Evolutionary conservation across 2,888 invertebrate genomes (phyloP), one percentile per base, ranked within the genome.

Genomic region (Hemistola chrysoprasaria): DNA sequence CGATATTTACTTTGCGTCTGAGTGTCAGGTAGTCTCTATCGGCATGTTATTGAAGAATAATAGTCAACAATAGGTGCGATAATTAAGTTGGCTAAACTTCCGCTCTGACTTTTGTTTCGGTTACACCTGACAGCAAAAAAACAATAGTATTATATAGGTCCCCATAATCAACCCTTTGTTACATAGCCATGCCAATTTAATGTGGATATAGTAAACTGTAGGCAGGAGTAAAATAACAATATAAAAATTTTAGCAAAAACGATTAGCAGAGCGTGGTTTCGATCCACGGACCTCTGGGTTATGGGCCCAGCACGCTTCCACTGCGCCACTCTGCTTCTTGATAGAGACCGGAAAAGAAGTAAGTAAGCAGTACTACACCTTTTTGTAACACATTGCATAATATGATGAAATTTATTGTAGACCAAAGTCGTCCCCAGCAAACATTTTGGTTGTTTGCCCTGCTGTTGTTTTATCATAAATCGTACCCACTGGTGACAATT

Each of bases 241-340:
- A 29, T 1, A 29, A 9, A 2, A 16, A 35, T 50, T 50, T 56
- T 50, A 48, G 46, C 23, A 20, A 46, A 29, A 41, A 38, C 9
- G 32, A 11, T 28, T 92, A 92, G 92, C 92, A 92, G 92, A 92
- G 93, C 93, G 92, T 93, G 93, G 94, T 94, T 94, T 94, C 94
- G 93, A 94, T 94, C 94, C 93, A 95, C 95, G 94, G 94, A 95
- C 93, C 95, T 95, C 95, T 95, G 94, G 94, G 93, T 94, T 93
- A 93, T 93, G 93, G 93, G 93, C 93, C 93, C 93, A 93, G 93
- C 93, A 93, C 93, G 93, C 93, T 92, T 93, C 93, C 93, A 92
- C 93, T 93, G 93, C 93, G 93, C 93, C 93, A 93, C 93, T 93
- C 92, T 93, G 93, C 93, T 93, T 41, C 25, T 3, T 4, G 16